These are phyloP conservation scores for Hephaestus fuliginosus DNA, from an alignment of 2,797 vertebrate species.

Conservation along the genomic window DNA sequence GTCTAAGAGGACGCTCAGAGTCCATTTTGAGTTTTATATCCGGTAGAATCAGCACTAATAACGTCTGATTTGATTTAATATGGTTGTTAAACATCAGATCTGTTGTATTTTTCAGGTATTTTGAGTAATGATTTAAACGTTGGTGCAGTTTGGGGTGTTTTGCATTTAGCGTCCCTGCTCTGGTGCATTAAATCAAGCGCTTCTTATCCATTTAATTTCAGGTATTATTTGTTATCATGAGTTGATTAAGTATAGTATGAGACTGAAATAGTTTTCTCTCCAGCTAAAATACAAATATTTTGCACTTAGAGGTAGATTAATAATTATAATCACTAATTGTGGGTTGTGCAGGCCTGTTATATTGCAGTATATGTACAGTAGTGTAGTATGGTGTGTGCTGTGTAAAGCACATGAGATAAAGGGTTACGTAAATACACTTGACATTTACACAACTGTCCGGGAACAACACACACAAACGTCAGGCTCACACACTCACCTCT, in stretches of 20 bases:
- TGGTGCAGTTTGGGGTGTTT: background rate
- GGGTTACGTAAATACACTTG: constrained; percentile 19
- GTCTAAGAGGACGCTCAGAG: background rate
- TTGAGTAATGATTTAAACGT: background rate
- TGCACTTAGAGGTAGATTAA: no score
- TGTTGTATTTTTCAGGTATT: background rate
- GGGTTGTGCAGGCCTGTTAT: background rate
- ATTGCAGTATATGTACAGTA: no score
- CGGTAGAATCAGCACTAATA: background rate
- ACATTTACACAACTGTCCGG: constrained; percentile 4
- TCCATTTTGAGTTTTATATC: background rate
- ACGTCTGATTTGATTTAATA: background rate
- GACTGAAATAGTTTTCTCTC: background rate
- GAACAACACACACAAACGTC: constrained; percentile 4
- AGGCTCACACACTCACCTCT: background rate
- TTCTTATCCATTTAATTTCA: no score
- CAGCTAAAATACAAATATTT: background rate
- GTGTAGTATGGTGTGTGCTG: background rate
- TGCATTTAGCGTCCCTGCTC: background rate
- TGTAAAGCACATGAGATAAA: constrained; percentile 13
- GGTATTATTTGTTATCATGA: no score
- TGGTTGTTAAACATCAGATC: no score
- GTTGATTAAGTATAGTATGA: no score
- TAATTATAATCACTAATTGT: background rate
- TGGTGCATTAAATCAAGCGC: background rate